These are phyloP conservation scores for Ellobius talpinus DNA, from an alignment of 2,113 vertebrate genomes.

Conservation along the genomic window DNA sequence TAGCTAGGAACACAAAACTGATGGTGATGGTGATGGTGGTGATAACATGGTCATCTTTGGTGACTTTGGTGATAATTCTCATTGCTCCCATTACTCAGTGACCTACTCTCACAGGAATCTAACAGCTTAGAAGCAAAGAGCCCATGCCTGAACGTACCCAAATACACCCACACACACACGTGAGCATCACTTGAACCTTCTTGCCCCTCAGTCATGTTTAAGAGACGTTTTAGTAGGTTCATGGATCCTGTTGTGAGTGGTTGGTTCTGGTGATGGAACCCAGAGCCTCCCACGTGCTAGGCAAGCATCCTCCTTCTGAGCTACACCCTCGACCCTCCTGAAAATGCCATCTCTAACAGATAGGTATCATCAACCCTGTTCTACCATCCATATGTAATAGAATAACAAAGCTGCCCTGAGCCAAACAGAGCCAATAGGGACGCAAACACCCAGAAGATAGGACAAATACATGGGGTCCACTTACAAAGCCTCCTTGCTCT, in stretches of 20 bases:
- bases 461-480: background rate
- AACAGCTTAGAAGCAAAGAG: background rate
- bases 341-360: background rate
- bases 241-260: background rate
- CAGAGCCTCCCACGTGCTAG: background rate
- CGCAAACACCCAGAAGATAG: background rate
- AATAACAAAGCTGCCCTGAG: background rate
- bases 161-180: background rate
- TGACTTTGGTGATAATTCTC: background rate
- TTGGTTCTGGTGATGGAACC: background rate
- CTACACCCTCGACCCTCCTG: background rate
- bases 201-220: background rate
- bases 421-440: background rate
- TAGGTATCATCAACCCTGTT: background rate
- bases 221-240: background rate
- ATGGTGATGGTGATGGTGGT: background rate
- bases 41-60: background rate
- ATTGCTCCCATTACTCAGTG: background rate
- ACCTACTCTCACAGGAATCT: background rate
- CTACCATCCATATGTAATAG: background rate
- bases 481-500: background rate
- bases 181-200: background rate
- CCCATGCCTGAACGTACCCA: background rate
- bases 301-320: background rate
- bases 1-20: slow-evolving; percentile 53